phyloP scores from a whole-genome alignment of 2,113 vertebrate species.

The Todiramphus saurophagus region DNA sequence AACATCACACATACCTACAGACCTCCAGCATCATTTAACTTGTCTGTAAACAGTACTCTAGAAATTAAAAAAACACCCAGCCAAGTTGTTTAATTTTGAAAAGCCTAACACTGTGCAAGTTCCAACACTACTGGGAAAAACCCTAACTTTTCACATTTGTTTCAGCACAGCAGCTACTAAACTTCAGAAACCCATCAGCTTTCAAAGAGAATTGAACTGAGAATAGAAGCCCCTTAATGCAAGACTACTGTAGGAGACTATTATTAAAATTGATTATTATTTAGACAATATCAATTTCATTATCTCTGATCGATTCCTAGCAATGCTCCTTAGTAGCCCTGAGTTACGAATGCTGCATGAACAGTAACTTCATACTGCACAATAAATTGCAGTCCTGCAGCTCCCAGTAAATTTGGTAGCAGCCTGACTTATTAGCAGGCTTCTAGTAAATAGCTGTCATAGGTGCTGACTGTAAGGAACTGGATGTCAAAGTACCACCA shows the following conservation, averaged over 20 bases:
- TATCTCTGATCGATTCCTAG: conserved; percentile 72
- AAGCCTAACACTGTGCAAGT: neutral
- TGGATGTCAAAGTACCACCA: conserved; percentile 6
- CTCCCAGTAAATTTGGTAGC: conserved; percentile 8
- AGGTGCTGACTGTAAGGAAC: conserved; percentile 35
- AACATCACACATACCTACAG: neutral
- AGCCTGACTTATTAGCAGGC: conserved; percentile 23
- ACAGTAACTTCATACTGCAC: neutral
- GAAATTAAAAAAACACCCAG: neutral
- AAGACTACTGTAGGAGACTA: conserved; percentile 62
- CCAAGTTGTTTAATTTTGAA: neutral
- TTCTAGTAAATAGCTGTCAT: conserved; percentile 30
- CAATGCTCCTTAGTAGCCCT: conserved; percentile 43
- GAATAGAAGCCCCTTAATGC: conserved; percentile 63
- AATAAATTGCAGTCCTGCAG: neutral
- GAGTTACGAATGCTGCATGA: conserved; percentile 32
- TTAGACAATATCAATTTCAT: conserved; percentile 76
- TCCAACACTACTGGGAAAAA: neutral
- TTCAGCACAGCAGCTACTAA: neutral
- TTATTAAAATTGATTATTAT: conserved; percentile 82
- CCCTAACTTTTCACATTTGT: neutral
- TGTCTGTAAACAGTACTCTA: neutral
- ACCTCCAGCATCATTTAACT: neutral
- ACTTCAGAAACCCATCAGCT: conserved; percentile 33
- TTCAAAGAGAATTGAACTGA: conserved; percentile 59